A percentile compares a stretch with the other conserved stretches of the same genome.
Conservation (phyloP, 2,797 vertebrate genomes). For the Threskiornis aethiopicus region DNA sequence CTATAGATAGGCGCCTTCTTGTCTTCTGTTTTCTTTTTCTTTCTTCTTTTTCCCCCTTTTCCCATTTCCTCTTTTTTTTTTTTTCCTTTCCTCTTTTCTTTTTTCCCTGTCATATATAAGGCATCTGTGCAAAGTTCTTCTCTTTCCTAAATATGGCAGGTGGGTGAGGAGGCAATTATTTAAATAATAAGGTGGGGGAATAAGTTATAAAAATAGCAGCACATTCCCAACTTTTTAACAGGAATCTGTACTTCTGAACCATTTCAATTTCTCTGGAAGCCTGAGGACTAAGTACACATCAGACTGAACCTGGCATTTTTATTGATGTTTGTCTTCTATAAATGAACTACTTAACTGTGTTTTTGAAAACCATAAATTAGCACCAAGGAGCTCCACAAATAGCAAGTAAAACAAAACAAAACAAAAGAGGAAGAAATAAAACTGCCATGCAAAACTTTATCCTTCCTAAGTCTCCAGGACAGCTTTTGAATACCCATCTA, state of each 20-base stretch:
- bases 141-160: background rate
- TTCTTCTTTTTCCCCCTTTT: background rate
- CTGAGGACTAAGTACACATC: background rate
- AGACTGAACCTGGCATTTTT: background rate
- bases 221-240: background rate
- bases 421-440: background rate
- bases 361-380: background rate
- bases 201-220: constrained; percentile 26
- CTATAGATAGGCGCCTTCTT: background rate
- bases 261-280: constrained; percentile 8
- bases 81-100: background rate
- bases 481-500: background rate
- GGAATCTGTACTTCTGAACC: background rate
- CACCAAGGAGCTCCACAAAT: background rate
- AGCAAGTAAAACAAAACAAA: background rate
- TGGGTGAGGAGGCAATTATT: background rate
- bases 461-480: background rate
- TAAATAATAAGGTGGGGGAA: background rate
- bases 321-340: background rate
- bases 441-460: background rate
- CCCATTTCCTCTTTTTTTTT: background rate
- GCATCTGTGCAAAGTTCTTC: background rate
- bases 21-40: background rate
- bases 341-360: background rate
- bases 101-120: background rate